Evolutionary conservation across 2,113 vertebrate species (phyloP).

Genomic region (Rattus norvegicus): GRCr8 NC_086037.1:41671501-41672000

Average conservation of each 20-base stretch:
- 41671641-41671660: neutral
- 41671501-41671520: neutral
- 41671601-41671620: neutral
- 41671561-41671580: neutral
- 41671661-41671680: neutral
- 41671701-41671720: neutral
- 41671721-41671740: neutral
- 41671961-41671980: neutral
- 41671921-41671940: neutral
- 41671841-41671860: neutral
- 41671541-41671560: neutral
- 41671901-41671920: neutral
- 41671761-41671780: neutral
- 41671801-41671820: neutral
- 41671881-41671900: neutral
- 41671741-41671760: neutral
- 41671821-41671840: neutral
- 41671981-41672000: neutral
- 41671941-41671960: neutral
- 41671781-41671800: neutral
- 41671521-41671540: neutral
- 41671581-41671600: neutral
- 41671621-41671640: neutral
- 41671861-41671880: slow-evolving; percentile 1
- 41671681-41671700: neutral